Percentiles rank a stretch among this genome's conserved stretches.
These are phyloP conservation scores for Hypomecis punctinalis DNA, from an alignment of 2,888 invertebrate species.

Conservation along the genomic window DNA sequence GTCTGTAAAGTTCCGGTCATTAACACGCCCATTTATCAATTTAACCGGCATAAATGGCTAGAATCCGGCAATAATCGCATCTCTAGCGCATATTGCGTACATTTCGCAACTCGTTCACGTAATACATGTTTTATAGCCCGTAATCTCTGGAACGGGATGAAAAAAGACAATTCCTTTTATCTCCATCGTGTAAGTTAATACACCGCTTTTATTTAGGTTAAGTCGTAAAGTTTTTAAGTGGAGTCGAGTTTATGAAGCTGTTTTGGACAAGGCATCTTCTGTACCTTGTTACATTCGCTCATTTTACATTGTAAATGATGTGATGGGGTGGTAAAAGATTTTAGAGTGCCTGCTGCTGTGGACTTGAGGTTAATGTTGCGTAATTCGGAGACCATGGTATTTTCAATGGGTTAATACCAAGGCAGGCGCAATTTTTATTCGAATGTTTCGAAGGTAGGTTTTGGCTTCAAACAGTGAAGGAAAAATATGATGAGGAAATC, in stretches of 20 bases:
- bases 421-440: too few species aligned
- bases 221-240: conserved; percentile 21
- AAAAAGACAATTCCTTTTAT: conserved; percentile 33
- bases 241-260: conserved; percentile 4
- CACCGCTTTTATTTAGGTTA: conserved; percentile 19
- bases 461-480: too few species aligned
- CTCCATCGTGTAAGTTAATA: conserved; percentile 22
- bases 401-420: too few species aligned
- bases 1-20: too few species aligned
- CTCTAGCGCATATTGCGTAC: conserved; percentile 12
- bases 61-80: neutral
- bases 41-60: neutral
- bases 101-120: conserved; percentile 20
- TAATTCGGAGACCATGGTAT: too few species aligned
- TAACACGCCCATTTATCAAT: neutral
- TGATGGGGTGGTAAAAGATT: too few species aligned
- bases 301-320: too few species aligned
- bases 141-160: conserved; percentile 29
- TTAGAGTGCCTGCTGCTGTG: too few species aligned
- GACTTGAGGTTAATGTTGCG: too few species aligned
- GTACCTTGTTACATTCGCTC: neutral
- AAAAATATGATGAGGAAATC: too few species aligned
- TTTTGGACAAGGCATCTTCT: neutral
- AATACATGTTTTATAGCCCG: conserved; percentile 17
- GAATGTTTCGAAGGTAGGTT: too few species aligned